Evolutionary conservation across 2,797 vertebrate species (phyloP).

Genomic region (Acrocephalus scirpaceus): DNA sequence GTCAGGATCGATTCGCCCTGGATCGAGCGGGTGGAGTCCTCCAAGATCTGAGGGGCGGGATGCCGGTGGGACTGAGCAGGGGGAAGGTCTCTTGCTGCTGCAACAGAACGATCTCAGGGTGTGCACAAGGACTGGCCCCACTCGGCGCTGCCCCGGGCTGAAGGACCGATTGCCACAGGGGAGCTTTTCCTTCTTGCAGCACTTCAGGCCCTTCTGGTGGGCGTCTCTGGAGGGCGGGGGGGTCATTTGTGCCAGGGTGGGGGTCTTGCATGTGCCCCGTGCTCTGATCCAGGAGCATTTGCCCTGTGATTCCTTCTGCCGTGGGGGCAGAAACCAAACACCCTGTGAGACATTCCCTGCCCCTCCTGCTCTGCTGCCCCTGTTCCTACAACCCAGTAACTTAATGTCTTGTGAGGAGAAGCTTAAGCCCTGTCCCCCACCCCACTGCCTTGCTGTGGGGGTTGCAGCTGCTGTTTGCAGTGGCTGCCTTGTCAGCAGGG

Average conservation of each 20-base stretch:
- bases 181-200: slow-evolving; percentile 32
- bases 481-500: neutral
- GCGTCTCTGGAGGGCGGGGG: neutral
- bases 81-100: slow-evolving; percentile 38
- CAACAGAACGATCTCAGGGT: neutral
- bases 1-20: slow-evolving; percentile 82
- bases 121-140: neutral
- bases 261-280: slow-evolving; percentile 53
- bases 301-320: neutral
- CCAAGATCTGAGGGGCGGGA: slow-evolving; percentile 87
- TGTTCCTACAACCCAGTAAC: neutral
- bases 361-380: neutral
- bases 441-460: neutral
- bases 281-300: neutral
- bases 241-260: neutral
- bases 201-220: neutral
- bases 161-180: neutral
- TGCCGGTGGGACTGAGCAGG: neutral
- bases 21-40: slow-evolving; percentile 94
- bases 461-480: neutral
- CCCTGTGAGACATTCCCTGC: slow-evolving; percentile 1
- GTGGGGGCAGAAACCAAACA: neutral
- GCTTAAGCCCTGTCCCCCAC: neutral
- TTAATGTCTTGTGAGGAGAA: neutral
- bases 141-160: neutral